Evolutionary conservation across 2,888 invertebrate species (phyloP).

Genomic region (Vesta saturnalis): DNA sequence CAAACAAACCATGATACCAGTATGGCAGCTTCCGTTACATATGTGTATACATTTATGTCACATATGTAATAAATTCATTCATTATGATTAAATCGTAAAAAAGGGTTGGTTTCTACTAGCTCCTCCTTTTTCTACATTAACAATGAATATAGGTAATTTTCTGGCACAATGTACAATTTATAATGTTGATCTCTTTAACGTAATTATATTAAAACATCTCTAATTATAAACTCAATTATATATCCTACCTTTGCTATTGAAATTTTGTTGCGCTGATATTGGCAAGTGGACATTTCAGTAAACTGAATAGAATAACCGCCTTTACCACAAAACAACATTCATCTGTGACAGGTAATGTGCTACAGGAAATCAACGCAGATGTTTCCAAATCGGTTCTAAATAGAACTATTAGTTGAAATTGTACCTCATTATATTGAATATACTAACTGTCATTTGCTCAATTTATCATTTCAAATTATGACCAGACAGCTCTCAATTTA

Average conservation of each 20-base stretch:
- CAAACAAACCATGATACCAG: constrained; percentile 44
- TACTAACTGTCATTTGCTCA: constrained; percentile 7
- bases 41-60: constrained; percentile 36
- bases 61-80: constrained; percentile 31
- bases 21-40: constrained; percentile 41
- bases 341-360: constrained; percentile 10
- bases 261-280: background rate
- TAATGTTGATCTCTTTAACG: too few species aligned
- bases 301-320: background rate
- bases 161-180: background rate
- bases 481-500: background rate
- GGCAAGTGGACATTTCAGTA: background rate
- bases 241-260: background rate
- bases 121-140: constrained; percentile 3
- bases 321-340: constrained; percentile 5
- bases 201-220: background rate
- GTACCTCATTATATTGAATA: background rate
- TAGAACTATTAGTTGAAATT: constrained; percentile 18
- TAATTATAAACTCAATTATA: background rate
- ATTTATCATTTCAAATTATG: background rate
- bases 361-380: constrained; percentile 20
- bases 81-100: constrained; percentile 21
- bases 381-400: constrained; percentile 15
- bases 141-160: too few species aligned
- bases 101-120: constrained; percentile 11